These are phyloP conservation scores for Chaetodon auriga DNA, from an alignment of 2,113 vertebrate genomes.

Conservation along the genomic window DNA sequence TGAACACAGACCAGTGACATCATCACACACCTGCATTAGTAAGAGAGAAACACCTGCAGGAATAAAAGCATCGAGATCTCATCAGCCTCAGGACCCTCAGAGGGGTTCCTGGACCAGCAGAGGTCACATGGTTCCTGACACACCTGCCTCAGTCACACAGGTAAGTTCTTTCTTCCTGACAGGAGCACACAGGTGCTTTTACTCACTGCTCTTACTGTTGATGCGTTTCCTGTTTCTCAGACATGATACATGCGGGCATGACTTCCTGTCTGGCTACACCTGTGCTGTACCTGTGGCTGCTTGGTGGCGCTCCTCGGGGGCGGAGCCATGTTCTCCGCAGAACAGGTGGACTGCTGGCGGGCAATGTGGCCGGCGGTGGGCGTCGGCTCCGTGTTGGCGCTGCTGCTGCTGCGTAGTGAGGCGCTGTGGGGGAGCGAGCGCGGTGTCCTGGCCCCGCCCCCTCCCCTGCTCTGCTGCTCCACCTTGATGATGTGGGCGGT, in stretches of 20 bases:
- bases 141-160: no score
- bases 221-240: no score
- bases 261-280: background rate
- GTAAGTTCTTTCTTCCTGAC: no score
- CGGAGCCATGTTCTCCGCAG: slow-evolving; percentile 87
- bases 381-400: slow-evolving; percentile 78
- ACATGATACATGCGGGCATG: no score
- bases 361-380: slow-evolving; percentile 49
- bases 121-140: no score
- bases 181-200: no score
- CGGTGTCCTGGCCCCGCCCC: slow-evolving; percentile 80
- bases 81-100: no score
- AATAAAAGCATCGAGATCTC: no score
- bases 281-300: slow-evolving; percentile 80
- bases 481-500: slow-evolving; percentile 90
- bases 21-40: slow-evolving; percentile 7
- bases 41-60: background rate
- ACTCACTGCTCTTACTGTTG: no score
- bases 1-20: slow-evolving; percentile 59
- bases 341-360: slow-evolving; percentile 87
- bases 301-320: slow-evolving; percentile 85
- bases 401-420: slow-evolving; percentile 89
- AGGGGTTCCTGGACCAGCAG: no score
- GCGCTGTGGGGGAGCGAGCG: slow-evolving; percentile 86
- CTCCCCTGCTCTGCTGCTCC: slow-evolving; percentile 87